phyloP scores from a whole-genome alignment of 2,797 vertebrate species.

The Lophotriccus pileatus region DNA sequence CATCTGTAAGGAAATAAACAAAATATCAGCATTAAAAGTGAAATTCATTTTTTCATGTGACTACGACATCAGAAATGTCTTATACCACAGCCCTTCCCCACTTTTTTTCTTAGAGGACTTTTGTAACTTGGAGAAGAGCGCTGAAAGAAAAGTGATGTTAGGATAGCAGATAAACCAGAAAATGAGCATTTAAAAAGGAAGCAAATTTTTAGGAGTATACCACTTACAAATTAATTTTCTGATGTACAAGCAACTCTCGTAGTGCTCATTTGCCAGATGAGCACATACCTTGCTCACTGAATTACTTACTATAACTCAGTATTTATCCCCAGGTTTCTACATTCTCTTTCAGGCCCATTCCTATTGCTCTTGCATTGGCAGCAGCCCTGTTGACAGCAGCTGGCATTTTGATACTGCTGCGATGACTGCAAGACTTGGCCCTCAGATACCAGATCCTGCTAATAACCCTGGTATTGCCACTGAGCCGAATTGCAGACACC shows the following conservation, averaged over 20 bases:
- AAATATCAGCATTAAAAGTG: constrained; percentile 18
- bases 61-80: background rate
- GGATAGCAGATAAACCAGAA: background rate
- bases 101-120: background rate
- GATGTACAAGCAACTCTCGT: too few species aligned
- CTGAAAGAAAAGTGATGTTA: background rate
- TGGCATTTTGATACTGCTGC: background rate
- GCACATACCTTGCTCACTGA: rapidly evolving
- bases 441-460: background rate
- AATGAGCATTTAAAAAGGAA: background rate
- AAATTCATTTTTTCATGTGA: background rate
- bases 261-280: rapidly evolving
- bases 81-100: background rate
- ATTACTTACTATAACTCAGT: background rate
- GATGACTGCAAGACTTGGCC: too few species aligned
- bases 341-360: background rate
- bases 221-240: background rate
- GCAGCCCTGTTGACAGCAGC: background rate
- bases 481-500: background rate
- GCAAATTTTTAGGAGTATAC: background rate
- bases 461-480: background rate
- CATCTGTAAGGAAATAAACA: constrained; percentile 71
- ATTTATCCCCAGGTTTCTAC: background rate
- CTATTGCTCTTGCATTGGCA: background rate
- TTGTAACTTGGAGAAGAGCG: background rate